A percentile compares a stretch with the other conserved stretches of the same genome.
Evolutionary conservation across 2,888 invertebrate genomes (phyloP).

Genomic region (Volucella zonaria): DNA sequence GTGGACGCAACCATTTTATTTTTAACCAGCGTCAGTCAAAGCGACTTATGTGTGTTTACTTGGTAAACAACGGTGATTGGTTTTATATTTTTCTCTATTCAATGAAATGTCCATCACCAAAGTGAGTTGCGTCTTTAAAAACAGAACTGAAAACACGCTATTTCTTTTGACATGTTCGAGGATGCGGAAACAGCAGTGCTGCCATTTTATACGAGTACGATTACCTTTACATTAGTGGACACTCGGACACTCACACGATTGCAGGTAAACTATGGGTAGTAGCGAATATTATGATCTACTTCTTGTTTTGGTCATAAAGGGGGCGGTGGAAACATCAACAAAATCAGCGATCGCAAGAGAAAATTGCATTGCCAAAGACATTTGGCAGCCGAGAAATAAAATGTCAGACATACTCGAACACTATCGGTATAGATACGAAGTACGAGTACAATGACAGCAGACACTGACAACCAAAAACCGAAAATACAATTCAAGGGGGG

Average conservation of each 20-base stretch:
- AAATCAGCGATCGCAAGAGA: conserved; percentile 32
- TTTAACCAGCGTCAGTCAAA: conserved; percentile 33
- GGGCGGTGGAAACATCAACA: neutral
- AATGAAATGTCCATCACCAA: conserved; percentile 38
- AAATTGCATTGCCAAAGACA: conserved; percentile 43
- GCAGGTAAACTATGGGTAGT: conserved; percentile 49
- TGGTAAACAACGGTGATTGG: conserved; percentile 29
- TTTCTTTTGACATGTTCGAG: neutral
- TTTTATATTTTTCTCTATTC: conserved; percentile 9
- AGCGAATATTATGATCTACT: conserved; percentile 26
- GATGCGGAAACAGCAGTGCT: conserved; percentile 27
- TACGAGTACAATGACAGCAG: conserved; percentile 8
- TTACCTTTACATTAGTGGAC: neutral
- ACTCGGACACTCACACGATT: conserved; percentile 6
- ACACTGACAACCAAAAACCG: neutral
- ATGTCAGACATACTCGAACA: conserved; percentile 40
- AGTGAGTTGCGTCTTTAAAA: conserved; percentile 8
- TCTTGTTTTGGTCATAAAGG: conserved; percentile 60
- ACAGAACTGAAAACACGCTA: neutral
- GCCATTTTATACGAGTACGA: conserved; percentile 18
- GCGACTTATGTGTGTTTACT: conserved; percentile 25
- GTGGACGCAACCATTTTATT: conserved; percentile 22
- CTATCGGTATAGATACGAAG: conserved; percentile 6
- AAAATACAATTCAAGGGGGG: conserved; percentile 7
- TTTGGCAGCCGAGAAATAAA: conserved; percentile 53